Evolutionary conservation across 37 sponge, comb jelly and placozoan genomes (phyloP).

Genomic region (Cliona cf. orientalis): DNA sequence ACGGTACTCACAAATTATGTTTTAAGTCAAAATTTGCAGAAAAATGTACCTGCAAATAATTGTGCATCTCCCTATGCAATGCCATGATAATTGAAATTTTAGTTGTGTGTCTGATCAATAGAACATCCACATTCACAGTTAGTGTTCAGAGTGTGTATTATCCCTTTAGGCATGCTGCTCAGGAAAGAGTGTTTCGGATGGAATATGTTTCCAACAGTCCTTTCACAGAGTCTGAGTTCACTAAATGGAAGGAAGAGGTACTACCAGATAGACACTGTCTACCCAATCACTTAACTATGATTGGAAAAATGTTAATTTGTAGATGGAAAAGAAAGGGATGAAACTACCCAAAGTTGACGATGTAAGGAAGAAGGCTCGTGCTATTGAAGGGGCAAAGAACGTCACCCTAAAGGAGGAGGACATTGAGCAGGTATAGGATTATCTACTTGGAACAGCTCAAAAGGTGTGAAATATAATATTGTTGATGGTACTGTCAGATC

Average conservation of each 20-base stretch:
- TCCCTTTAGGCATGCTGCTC: conserved; percentile 68
- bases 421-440: conserved; percentile 71
- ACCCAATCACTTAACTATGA: not conserved
- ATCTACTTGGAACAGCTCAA: not conserved
- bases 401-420: conserved; percentile 85
- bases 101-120: too few species aligned
- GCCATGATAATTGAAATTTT: too few species aligned
- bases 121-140: too few species aligned
- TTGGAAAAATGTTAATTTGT: conserved; percentile 1
- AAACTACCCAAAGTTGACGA: conserved; percentile 73
- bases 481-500: conserved; percentile 50
- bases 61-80: too few species aligned
- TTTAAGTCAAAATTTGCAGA: too few species aligned
- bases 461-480: not conserved
- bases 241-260: conserved; percentile 90
- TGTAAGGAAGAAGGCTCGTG: conserved; percentile 74
- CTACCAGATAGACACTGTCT: not conserved
- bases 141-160: not conserved
- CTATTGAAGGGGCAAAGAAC: conserved; percentile 73
- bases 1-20: too few species aligned
- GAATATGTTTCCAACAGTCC: conserved; percentile 95
- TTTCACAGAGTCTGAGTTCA: conserved; percentile 92
- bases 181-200: conserved; percentile 94
- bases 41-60: too few species aligned
- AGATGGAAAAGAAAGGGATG: conserved; percentile 67